Evolutionary conservation across 2,797 vertebrate genomes (phyloP), one percentile per base, ranked within the genome.

Genomic region (Pipistrellus kuhlii): DNA sequence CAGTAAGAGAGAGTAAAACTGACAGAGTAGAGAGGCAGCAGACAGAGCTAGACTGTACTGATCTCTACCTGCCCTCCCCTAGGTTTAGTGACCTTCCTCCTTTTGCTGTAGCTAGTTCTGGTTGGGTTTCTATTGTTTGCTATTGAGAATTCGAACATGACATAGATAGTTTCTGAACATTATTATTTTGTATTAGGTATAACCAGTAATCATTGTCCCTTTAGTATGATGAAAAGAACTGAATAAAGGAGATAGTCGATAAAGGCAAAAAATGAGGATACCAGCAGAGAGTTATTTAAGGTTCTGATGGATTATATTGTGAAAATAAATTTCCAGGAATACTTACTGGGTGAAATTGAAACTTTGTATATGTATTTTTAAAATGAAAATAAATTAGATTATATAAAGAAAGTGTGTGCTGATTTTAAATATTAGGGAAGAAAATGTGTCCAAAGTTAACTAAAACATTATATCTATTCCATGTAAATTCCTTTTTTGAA

Each of bases 401-500:
- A 23, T 57, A 51, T 55, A 51, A 8, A 88, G 66, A 81, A 71
- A 68, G 62, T 88, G 9, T 75, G 5, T 46, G 71, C 18, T 94
- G n/a, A 76, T 77, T 91, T 96, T 95, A 81, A 90, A 30, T 91
- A 51, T 25, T 57, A 94, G 93, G 53, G 1, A 1, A 53, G 1
- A 30, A 95, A 91, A 78, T 3, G 23, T 85, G 30, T 90, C 55
- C 59, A 93, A 96, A 64, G 0, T 4, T 83, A 93, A 94, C 17
- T 53, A 94, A 94, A 25, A 30, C 2, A 81, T 21, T 4, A 66
- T 94, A 93, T 91, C 30, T 68, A 1, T 85, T 96, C 10, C 6
- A 75, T 89, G 35, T 94, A 93, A 88, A 59, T 78, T 92, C 9
- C 44, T 94, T 89, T 71, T n/a, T 87, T 81, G 72, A 90, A 94